Conservation (phyloP, 2,113 vertebrate genomes). For the Ciconia stormi region DNA sequence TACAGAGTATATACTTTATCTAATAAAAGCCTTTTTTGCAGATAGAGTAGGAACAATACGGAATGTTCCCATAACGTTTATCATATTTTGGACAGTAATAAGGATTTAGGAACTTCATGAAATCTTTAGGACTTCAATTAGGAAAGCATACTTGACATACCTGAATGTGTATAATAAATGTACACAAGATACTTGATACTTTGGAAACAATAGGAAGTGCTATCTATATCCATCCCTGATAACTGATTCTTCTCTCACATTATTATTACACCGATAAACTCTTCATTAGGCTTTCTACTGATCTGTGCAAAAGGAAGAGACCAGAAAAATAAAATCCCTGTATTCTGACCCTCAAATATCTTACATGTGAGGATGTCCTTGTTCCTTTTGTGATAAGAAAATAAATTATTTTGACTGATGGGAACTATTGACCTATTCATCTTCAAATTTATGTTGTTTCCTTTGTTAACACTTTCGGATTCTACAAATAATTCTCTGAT, state of each 20-base stretch:
- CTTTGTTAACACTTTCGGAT: neutral
- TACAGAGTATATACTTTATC: neutral
- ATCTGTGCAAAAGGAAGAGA: neutral
- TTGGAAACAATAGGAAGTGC: neutral
- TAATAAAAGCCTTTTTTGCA: neutral
- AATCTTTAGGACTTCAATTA: neutral
- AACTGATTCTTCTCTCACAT: neutral
- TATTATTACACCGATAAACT: neutral
- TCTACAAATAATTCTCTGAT: neutral
- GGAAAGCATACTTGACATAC: neutral
- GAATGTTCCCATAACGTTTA: neutral
- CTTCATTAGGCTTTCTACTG: neutral
- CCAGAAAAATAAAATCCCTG: neutral
- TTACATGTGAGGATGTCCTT: neutral
- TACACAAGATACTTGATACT: neutral
- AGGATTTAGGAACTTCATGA: neutral
- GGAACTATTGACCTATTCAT: neutral
- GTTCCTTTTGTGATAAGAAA: neutral
- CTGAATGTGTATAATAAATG: neutral
- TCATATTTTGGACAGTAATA: neutral
- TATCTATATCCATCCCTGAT: neutral
- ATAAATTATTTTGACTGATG: neutral
- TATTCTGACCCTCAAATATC: neutral
- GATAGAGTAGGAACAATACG: accelerated
- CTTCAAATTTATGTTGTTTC: neutral